Conservation (phyloP, 2,888 invertebrate genomes). For the Sesia bembeciformis region DNA sequence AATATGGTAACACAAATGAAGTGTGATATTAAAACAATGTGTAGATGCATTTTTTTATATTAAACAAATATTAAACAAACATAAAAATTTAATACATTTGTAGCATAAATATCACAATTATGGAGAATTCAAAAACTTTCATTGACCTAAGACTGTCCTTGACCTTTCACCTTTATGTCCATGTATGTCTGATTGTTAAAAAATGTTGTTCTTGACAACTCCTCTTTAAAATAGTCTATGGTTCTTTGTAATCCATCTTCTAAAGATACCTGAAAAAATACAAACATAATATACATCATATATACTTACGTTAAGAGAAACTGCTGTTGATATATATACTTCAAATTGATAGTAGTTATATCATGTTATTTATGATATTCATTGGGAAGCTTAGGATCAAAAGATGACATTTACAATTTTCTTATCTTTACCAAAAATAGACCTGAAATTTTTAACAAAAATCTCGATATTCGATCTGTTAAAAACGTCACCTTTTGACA, state of each 20-base stretch:
- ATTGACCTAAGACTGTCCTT: background rate
- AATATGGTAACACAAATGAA: too few relatives aligned
- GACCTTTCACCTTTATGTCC: slow-evolving; percentile 47
- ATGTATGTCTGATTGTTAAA: slow-evolving; percentile 65
- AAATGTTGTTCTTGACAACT: slow-evolving; percentile 77
- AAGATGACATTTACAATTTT: too few relatives aligned
- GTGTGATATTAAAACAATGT: background rate
- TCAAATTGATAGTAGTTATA: too few relatives aligned
- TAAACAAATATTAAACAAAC: background rate
- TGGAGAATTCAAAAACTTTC: background rate
- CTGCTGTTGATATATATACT: too few relatives aligned
- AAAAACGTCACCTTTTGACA: too few relatives aligned
- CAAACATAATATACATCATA: background rate
- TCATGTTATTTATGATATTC: too few relatives aligned
- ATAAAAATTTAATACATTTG: background rate
- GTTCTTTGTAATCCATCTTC: slow-evolving; percentile 92
- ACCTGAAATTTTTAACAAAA: too few relatives aligned
- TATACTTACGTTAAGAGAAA: too few relatives aligned
- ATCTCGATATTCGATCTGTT: too few relatives aligned
- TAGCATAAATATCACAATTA: slow-evolving; percentile 48
- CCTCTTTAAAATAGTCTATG: slow-evolving; percentile 94
- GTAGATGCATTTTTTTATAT: background rate
- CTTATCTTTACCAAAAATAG: too few relatives aligned
- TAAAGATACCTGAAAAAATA: slow-evolving; percentile 78
- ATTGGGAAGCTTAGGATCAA: too few relatives aligned